phyloP scores from a whole-genome alignment of 2,888 invertebrate genomes.

The Chirona hameri region DNA sequence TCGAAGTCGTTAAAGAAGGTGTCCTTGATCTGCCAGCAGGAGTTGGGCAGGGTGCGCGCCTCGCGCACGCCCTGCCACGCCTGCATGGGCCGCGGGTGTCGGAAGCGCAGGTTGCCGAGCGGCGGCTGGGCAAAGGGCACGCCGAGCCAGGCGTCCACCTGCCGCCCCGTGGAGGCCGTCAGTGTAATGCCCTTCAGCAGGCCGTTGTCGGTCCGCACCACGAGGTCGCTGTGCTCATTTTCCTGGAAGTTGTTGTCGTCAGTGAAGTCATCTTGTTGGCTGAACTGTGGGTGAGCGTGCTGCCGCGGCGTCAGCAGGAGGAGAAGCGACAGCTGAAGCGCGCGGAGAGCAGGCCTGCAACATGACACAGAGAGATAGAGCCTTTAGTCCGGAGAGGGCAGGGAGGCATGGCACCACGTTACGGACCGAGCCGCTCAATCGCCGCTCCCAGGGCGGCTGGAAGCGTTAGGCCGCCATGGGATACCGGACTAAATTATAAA shows the following conservation, averaged over 20 bases:
- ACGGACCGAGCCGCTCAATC: too few species aligned
- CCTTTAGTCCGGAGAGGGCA: too few species aligned
- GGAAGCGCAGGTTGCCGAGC: conserved; percentile 62
- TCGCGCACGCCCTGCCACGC: conserved; percentile 73
- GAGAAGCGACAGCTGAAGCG: neutral
- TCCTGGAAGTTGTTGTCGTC: neutral
- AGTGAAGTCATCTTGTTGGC: too few species aligned
- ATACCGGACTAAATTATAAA: too few species aligned
- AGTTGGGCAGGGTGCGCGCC: conserved; percentile 78
- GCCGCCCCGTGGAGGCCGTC: conserved; percentile 64
- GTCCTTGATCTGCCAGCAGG: conserved; percentile 87
- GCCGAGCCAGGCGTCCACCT: conserved; percentile 70
- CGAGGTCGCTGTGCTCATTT: conserved; percentile 46
- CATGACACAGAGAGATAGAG: neutral
- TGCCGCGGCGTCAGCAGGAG: neutral
- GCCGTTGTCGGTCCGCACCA: conserved; percentile 70
- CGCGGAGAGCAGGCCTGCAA: neutral
- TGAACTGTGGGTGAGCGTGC: neutral
- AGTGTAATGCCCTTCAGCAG: conserved; percentile 70
- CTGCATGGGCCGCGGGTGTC: conserved; percentile 78
- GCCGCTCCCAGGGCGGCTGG: too few species aligned
- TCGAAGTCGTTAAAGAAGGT: conserved; percentile 80
- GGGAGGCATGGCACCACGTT: too few species aligned
- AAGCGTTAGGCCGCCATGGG: too few species aligned
- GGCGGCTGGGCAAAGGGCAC: conserved; percentile 54